phyloP scores from a whole-genome alignment of 2,888 invertebrate genomes.

The Pediacus dermestoides region DNA sequence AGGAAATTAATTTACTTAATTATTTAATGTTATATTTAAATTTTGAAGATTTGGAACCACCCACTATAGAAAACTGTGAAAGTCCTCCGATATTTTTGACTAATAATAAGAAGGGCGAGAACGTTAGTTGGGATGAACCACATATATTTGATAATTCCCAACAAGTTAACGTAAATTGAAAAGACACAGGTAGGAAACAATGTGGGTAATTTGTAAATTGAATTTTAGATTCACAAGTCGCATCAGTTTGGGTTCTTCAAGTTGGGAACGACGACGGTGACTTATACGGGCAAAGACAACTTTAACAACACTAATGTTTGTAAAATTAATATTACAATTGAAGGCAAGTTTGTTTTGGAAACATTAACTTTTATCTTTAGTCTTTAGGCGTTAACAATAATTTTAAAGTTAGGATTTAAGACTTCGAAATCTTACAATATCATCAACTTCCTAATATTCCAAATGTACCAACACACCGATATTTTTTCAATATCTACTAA shows the following conservation, averaged over 20 bases:
- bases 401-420: slow-evolving; percentile 4
- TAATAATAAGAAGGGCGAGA: slow-evolving; percentile 40
- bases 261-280: slow-evolving; percentile 55
- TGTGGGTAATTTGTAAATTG: slow-evolving; percentile 6
- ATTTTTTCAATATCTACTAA: too few relatives aligned
- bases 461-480: too few relatives aligned
- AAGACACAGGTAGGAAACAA: slow-evolving; percentile 4
- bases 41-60: slow-evolving; percentile 54
- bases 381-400: too few relatives aligned
- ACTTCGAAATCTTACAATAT: background rate
- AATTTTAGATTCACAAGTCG: slow-evolving; percentile 41
- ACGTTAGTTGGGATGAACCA: slow-evolving; percentile 60
- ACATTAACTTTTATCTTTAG: too few relatives aligned
- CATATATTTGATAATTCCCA: slow-evolving; percentile 57
- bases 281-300: slow-evolving; percentile 58
- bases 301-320: slow-evolving; percentile 59
- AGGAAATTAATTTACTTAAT: slow-evolving; percentile 17
- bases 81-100: slow-evolving; percentile 55
- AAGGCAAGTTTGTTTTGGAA: slow-evolving; percentile 52
- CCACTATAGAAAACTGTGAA: slow-evolving; percentile 57
- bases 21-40: slow-evolving; percentile 12
- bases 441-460: too few relatives aligned
- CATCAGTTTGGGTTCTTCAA: slow-evolving; percentile 52
- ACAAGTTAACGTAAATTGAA: slow-evolving; percentile 34
- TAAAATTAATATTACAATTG: slow-evolving; percentile 57